These are phyloP conservation scores for Pseudeuparius sepicola DNA, from an alignment of 2,888 invertebrate species.

Conservation along the genomic window DNA sequence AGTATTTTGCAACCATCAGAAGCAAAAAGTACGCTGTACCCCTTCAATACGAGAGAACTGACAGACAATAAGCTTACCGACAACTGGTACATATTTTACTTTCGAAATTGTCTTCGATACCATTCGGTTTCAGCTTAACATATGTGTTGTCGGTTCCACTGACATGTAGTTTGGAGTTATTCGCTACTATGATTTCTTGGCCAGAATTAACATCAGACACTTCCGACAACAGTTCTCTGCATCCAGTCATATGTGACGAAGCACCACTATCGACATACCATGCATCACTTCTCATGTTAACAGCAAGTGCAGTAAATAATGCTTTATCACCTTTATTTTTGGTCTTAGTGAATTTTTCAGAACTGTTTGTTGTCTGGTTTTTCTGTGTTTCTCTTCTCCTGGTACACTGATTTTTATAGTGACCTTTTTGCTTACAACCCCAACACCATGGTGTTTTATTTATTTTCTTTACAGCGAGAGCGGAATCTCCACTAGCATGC, in stretches of 20 bases:
- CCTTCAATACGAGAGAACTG: constrained; percentile 8
- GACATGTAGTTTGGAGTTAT: constrained; percentile 12
- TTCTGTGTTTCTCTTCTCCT: constrained; percentile 7
- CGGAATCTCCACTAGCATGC: constrained; percentile 10
- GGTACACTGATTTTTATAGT: constrained; percentile 15
- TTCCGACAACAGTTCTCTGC: constrained; percentile 10
- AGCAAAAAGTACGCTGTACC: constrained; percentile 7
- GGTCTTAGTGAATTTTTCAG: constrained; percentile 3
- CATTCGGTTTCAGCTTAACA: constrained; percentile 10
- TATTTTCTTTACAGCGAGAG: constrained; percentile 5
- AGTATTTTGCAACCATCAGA: constrained; percentile 5
- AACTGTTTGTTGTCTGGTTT: too few relatives aligned
- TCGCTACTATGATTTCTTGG: constrained; percentile 15
- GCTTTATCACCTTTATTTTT: constrained; percentile 7
- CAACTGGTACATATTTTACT: too few relatives aligned
- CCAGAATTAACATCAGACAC: constrained; percentile 11
- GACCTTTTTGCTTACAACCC: constrained; percentile 13
- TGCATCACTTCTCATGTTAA: constrained; percentile 11
- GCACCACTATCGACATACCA: constrained; percentile 18
- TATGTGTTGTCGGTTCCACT: constrained; percentile 8
- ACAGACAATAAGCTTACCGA: constrained; percentile 20
- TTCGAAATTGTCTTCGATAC: too few relatives aligned
- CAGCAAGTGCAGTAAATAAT: constrained; percentile 13
- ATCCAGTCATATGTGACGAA: constrained; percentile 16
- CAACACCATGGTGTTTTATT: constrained; percentile 13